A percentile compares a stretch with the other conserved stretches of the same genome.
Evolutionary conservation across 1,140 invertebrate genomes (phyloP).

Genomic region (Gryon sp.): DNA sequence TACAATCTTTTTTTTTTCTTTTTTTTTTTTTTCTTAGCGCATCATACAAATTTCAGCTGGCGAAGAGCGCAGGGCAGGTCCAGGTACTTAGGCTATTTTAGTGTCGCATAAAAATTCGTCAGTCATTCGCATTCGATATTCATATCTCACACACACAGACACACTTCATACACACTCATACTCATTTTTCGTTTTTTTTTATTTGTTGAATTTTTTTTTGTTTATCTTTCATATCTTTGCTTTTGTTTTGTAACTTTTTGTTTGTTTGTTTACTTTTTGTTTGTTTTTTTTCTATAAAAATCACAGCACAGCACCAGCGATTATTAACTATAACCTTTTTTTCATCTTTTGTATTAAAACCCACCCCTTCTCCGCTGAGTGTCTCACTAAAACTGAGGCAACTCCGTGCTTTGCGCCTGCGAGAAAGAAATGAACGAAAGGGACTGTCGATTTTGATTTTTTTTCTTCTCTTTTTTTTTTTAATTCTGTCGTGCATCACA

Average conservation of each 20-base stretch:
- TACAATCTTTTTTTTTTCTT: no score
- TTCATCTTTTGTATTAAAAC: conserved; percentile 65
- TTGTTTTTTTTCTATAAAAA: conserved; percentile 74
- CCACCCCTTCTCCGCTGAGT: conserved; percentile 68
- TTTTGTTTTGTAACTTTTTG: conserved; percentile 24
- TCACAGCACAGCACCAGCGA: conserved; percentile 78
- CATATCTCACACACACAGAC: conserved; percentile 2
- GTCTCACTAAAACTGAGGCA: conserved; percentile 74
- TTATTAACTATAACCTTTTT: conserved; percentile 58
- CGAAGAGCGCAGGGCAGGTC: conserved; percentile 74
- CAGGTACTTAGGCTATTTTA: conserved; percentile 77
- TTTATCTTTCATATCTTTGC: conserved; percentile 5
- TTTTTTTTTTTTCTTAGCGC: conserved; percentile 31
- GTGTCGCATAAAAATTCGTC: conserved; percentile 69
- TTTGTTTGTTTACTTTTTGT: conserved; percentile 59
- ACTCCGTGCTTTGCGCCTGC: conserved; percentile 45
- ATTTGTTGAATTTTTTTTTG: conserved; percentile 8
- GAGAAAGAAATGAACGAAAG: conserved; percentile 43
- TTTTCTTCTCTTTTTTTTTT: no score
- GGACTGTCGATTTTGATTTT: conserved; percentile 65
- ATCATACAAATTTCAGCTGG: conserved; percentile 60
- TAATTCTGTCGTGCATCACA: no score
- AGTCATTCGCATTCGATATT: conserved; percentile 40
- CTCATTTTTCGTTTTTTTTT: conserved; percentile 4
- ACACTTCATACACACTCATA: conserved; percentile 1